Evolutionary conservation across 2,797 vertebrate species (phyloP).

Genomic region (Coregonus suidteri): DNA sequence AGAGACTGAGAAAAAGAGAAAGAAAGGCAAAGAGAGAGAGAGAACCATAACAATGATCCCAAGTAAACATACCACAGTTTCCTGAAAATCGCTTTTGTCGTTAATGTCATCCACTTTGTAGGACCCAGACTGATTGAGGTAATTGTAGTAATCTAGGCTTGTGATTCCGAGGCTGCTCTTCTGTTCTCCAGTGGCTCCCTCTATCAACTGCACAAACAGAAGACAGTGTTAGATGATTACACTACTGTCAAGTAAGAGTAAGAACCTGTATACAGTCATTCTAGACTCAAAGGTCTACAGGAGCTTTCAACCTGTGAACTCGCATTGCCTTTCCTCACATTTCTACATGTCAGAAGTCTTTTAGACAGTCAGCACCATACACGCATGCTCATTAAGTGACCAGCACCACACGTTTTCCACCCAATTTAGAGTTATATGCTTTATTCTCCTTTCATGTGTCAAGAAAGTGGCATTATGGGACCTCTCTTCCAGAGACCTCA

Average conservation of each 20-base stretch:
- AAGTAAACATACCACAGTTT: slow-evolving; percentile 84
- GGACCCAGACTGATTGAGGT: slow-evolving; percentile 95
- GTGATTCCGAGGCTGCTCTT: slow-evolving; percentile 92
- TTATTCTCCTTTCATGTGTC: slow-evolving; percentile 29
- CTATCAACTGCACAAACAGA: slow-evolving; percentile 81
- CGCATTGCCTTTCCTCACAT: not conserved
- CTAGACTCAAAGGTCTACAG: not conserved
- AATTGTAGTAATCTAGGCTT: slow-evolving; percentile 92
- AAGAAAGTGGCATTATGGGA: slow-evolving; percentile 23
- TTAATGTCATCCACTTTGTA: slow-evolving; percentile 98
- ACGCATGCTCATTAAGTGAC: not conserved
- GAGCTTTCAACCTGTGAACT: not conserved
- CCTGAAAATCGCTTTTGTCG: slow-evolving; percentile 92
- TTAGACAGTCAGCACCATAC: not conserved
- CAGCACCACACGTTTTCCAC: not conserved
- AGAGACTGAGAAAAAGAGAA: slow-evolving; percentile 31
- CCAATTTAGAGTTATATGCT: slow-evolving; percentile 10
- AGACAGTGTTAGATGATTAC: slow-evolving; percentile 7
- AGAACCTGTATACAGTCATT: not conserved
- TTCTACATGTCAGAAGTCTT: not conserved
- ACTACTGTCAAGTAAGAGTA: not conserved
- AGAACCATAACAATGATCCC: not conserved
- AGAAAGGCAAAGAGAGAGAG: not conserved
- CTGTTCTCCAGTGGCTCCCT: slow-evolving; percentile 90
- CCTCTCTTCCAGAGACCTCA: slow-evolving; percentile 35